Evolutionary conservation across 2,888 invertebrate species (phyloP), one percentile per base, ranked within the genome.

Genomic region (Taphrorychus bicolor): DNA sequence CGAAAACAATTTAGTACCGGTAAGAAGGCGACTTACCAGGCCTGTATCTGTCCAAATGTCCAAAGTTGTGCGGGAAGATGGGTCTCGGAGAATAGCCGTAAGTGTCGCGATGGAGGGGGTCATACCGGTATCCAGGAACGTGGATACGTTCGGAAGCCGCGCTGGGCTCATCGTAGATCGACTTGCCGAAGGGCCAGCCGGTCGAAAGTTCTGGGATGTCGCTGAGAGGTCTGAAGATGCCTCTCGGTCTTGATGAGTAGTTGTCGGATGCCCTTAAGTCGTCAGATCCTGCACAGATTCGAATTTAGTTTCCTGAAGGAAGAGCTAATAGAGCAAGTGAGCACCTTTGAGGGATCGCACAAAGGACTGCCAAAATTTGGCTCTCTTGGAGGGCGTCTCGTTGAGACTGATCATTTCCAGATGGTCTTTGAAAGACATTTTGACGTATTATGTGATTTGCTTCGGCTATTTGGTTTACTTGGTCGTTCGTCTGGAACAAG

Each of bases 351-450:
- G 88, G 85, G 94, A 94, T 84, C 94, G 90, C 83, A 94, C 93
- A 84, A 92, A 94, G 81, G 94, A 93, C 85, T 94, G 94, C 94
- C 94, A 94, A 86, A 94, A 94, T 86, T 90, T 94, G 83, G 94
- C 94, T 86, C 94, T 94, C 87, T 92, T 93, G 85, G 92, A 91
- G 82, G 93, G 90, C 83, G 91, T 89, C 87, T 94, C 94, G 84
- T 94, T 94, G 85, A 94, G 91, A 86, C 94, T 93, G 83, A 94
- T 94, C 92, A 94, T 94, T 86, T 94, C 94, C 86, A 94, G 90
- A 87, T 94, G 94, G 85, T 86, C 92, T 87, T 91, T 93, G 87
- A 94, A 93, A 91, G 94, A 92, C 87, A 90, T 91, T 87, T 69
- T 70, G 72, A 23, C 42, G 54, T 62, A 24, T 16, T 51, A 5